Conservation (phyloP, 2,113 vertebrate species). For the Lathamus discolor region DNA sequence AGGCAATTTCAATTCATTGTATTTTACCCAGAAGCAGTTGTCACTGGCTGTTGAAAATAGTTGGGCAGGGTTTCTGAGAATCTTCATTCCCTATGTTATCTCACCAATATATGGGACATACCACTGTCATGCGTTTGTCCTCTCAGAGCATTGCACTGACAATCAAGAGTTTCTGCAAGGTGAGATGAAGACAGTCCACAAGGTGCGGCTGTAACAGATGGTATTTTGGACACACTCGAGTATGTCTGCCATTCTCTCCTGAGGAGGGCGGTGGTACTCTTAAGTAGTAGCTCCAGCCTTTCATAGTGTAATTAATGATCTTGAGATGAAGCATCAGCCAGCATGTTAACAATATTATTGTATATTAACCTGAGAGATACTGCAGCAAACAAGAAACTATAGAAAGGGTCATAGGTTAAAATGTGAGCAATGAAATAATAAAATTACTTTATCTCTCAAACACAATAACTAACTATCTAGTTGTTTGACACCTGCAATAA, state of each 20-base stretch:
- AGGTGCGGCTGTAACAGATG: not conserved
- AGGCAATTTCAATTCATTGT: not conserved
- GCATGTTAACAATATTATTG: not conserved
- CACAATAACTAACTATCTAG: not conserved
- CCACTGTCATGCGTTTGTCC: not conserved
- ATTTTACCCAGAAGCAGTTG: not conserved
- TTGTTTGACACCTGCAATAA: conserved; percentile 3
- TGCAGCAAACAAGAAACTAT: conserved; percentile 12
- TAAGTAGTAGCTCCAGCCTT: not conserved
- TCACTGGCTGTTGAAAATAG: not conserved
- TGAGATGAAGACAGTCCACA: not conserved
- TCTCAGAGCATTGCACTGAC: not conserved
- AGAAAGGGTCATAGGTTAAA: conserved; percentile 14
- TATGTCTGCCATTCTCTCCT: conserved; percentile 16
- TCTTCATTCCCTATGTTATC: not conserved
- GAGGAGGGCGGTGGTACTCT: conserved; percentile 54
- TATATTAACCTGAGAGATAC: not conserved
- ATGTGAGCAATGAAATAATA: not conserved
- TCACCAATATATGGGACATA: not conserved
- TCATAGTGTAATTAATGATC: conserved; percentile 16
- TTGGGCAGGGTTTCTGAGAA: not conserved
- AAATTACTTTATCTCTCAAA: not conserved
- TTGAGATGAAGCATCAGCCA: conserved; percentile 5
- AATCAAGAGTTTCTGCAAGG: not conserved
- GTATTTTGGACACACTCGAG: not conserved